A percentile compares a stretch with the other conserved stretches of the same genome.
Evolutionary conservation across 2,113 vertebrate genomes (phyloP).

Genomic region (Siniperca knerii): DNA sequence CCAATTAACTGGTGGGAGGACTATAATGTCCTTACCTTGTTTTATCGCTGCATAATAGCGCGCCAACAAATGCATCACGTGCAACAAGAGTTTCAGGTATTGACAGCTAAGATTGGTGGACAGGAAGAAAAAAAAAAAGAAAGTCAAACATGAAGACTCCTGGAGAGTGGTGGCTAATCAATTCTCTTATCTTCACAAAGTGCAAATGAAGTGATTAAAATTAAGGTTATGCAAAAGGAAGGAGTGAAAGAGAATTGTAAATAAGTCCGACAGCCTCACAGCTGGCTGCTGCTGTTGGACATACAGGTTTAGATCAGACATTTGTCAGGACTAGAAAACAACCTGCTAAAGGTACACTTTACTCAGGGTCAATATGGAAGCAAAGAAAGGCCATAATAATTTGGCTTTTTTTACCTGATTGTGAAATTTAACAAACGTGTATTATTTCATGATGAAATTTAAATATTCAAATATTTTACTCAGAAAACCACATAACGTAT

Average conservation of each 20-base stretch:
- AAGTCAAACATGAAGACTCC: slow-evolving; percentile 75
- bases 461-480: background rate
- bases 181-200: slow-evolving; percentile 83
- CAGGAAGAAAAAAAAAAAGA: slow-evolving; percentile 45
- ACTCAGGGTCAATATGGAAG: background rate
- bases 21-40: slow-evolving; percentile 84
- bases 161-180: slow-evolving; percentile 79
- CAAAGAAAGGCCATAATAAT: background rate
- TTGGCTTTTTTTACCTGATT: background rate
- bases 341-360: slow-evolving; percentile 15
- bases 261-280: slow-evolving; percentile 42
- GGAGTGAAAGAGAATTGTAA: slow-evolving; percentile 54
- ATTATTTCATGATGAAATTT: background rate
- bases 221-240: slow-evolving; percentile 67
- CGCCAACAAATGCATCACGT: slow-evolving; percentile 76
- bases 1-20: slow-evolving; percentile 82
- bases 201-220: slow-evolving; percentile 84
- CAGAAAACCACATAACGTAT: background rate
- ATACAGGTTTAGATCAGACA: slow-evolving; percentile 46
- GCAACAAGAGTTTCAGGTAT: slow-evolving; percentile 79
- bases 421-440: background rate
- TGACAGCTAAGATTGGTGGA: slow-evolving; percentile 75
- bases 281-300: slow-evolving; percentile 18
- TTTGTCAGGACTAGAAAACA: slow-evolving; percentile 40
- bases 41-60: slow-evolving; percentile 79